phyloP scores from a whole-genome alignment of 1,140 invertebrate species.

The Nasonia giraulti region DNA sequence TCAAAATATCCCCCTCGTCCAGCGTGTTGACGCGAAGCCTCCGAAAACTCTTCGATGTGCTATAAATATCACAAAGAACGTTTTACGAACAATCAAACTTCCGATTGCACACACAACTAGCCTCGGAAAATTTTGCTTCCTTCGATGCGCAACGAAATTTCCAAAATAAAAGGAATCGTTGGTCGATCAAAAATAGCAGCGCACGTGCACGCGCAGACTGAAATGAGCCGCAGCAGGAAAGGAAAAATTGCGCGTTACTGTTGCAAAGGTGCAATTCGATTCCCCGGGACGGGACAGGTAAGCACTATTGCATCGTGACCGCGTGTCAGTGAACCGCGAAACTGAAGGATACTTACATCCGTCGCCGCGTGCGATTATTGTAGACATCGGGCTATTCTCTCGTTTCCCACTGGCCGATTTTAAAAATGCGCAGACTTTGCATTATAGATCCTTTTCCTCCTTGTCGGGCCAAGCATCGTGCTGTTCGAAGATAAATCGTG shows the following conservation, averaged over 20 bases:
- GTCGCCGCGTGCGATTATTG: neutral
- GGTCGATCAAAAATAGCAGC: too few species aligned
- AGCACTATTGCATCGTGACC: neutral
- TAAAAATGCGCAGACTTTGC: neutral
- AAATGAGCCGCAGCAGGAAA: neutral
- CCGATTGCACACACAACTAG: too few species aligned
- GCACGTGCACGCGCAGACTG: neutral
- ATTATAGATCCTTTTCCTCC: neutral
- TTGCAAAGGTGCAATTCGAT: neutral
- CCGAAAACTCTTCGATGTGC: too few species aligned
- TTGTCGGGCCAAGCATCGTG: too few species aligned
- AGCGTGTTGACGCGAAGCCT: too few species aligned
- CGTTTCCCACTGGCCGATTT: neutral
- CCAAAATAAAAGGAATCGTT: too few species aligned
- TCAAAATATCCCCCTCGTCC: too few species aligned
- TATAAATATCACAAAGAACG: too few species aligned
- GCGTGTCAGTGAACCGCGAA: slow-evolving; percentile 23
- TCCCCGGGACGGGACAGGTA: neutral
- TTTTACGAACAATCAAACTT: too few species aligned
- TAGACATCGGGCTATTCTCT: neutral
- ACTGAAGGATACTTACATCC: slow-evolving; percentile 8
- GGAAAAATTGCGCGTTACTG: neutral
- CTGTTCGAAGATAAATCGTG: too few species aligned
- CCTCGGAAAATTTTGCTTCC: too few species aligned
- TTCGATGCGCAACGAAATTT: too few species aligned